These are phyloP conservation scores for Himantopus leucocephalus DNA, from an alignment of 2,113 vertebrate species.

Conservation along the genomic window DNA sequence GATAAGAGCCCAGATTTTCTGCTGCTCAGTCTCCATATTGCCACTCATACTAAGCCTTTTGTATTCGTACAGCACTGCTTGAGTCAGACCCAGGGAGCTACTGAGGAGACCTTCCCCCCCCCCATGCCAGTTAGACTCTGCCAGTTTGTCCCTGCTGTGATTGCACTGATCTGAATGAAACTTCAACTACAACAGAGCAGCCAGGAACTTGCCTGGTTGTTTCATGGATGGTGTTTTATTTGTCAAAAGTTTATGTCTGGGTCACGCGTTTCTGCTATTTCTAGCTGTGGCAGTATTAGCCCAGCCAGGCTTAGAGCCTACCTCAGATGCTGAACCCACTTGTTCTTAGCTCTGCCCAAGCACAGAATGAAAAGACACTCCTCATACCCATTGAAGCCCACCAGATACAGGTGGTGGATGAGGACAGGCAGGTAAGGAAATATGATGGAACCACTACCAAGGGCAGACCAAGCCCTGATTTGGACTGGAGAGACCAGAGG, in stretches of 20 bases:
- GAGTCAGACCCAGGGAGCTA: not conserved
- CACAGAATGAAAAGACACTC: not conserved
- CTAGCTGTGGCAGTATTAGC: not conserved
- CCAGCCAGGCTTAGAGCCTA: not conserved
- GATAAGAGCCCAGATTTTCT: not conserved
- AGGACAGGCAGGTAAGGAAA: not conserved
- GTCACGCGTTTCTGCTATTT: not conserved
- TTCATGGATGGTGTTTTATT: not conserved
- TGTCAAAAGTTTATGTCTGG: not conserved
- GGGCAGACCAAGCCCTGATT: not conserved
- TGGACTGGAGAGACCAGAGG: not conserved
- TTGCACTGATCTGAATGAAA: not conserved
- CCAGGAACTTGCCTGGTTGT: not conserved
- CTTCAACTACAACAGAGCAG: not conserved
- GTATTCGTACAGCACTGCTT: rapidly evolving
- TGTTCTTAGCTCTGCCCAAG: not conserved
- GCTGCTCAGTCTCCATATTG: not conserved
- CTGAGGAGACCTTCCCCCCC: not conserved
- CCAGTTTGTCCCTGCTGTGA: not conserved
- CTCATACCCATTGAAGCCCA: not conserved
- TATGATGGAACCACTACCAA: not conserved
- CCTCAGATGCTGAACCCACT: not conserved
- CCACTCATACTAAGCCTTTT: not conserved
- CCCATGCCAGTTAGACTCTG: not conserved
- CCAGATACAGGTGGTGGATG: not conserved